These are phyloP conservation scores for Varanus komodoensis DNA, from an alignment of 2,113 vertebrate species.

Conservation along the genomic window DNA sequence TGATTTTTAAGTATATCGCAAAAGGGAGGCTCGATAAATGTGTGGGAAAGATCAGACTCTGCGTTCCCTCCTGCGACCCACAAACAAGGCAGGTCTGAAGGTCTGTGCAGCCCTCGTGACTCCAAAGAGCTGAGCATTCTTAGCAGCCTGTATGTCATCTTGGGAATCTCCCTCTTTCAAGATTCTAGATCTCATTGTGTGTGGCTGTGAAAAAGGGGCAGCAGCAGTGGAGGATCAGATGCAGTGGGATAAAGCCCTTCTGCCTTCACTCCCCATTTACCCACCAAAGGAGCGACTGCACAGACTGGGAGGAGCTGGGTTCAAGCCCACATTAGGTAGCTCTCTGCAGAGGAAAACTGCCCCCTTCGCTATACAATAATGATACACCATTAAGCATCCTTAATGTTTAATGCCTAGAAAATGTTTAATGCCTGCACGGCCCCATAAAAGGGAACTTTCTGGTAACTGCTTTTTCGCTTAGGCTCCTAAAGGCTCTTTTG, in stretches of 20 bases:
- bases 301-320: not conserved
- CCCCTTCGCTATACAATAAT: not conserved
- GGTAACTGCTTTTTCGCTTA: constrained; percentile 34
- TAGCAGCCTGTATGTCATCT: not conserved
- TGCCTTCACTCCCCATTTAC: not conserved
- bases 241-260: not conserved
- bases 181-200: not conserved
- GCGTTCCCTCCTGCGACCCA: too few relatives aligned
- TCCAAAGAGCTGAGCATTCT: not conserved
- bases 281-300: not conserved
- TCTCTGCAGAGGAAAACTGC: not conserved
- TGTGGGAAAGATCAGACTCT: too few relatives aligned
- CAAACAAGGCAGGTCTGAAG: not conserved
- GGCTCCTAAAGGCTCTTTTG: constrained; percentile 59
- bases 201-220: not conserved
- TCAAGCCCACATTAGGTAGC: too few relatives aligned
- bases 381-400: not conserved
- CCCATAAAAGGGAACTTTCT: constrained; percentile 29
- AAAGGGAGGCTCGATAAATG: too few relatives aligned
- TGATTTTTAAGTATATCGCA: not conserved
- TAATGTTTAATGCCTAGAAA: not conserved
- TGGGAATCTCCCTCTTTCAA: not conserved
- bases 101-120: not conserved
- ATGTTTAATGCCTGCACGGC: constrained; percentile 10
- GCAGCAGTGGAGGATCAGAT: not conserved